phyloP scores from a whole-genome alignment of 2,888 invertebrate genomes.

The Heteromurus nitidus region DNA sequence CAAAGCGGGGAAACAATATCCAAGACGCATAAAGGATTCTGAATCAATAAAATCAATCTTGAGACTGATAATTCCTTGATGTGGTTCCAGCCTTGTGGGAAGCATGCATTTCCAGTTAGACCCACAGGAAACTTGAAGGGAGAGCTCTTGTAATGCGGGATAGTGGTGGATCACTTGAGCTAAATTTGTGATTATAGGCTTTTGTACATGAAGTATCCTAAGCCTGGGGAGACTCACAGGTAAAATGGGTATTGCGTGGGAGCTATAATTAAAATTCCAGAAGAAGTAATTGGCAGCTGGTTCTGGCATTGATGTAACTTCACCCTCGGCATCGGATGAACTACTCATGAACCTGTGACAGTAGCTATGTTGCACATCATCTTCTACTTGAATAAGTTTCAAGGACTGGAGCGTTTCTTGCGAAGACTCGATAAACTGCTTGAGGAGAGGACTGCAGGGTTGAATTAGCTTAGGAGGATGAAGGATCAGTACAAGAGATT shows the following conservation, averaged over 20 bases:
- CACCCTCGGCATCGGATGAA: background rate
- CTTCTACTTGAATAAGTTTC: conserved; percentile 44
- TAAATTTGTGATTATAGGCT: conserved; percentile 41
- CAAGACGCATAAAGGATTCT: conserved; percentile 32
- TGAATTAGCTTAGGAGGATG: conserved; percentile 35
- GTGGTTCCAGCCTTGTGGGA: conserved; percentile 25
- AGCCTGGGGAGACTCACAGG: conserved; percentile 22
- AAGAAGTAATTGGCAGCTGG: background rate
- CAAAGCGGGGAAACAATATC: conserved; percentile 37
- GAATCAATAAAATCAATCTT: conserved; percentile 45
- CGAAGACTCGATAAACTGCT: conserved; percentile 35
- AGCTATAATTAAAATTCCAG: conserved; percentile 45
- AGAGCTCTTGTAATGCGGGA: conserved; percentile 20
- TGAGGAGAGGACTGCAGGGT: background rate
- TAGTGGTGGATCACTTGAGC: conserved; percentile 45
- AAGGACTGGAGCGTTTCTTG: conserved; percentile 17
- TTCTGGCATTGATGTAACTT: background rate
- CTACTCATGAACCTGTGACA: background rate
- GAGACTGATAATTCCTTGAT: conserved; percentile 2
- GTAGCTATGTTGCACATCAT: background rate
- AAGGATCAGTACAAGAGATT: conserved; percentile 24
- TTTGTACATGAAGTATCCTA: conserved; percentile 30
- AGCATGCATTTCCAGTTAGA: conserved; percentile 40
- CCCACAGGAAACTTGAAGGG: conserved; percentile 39
- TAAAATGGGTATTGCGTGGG: conserved; percentile 16